These are phyloP conservation scores for Incurvaria masculella DNA, from an alignment of 2,888 invertebrate genomes.

Conservation along the genomic window DNA sequence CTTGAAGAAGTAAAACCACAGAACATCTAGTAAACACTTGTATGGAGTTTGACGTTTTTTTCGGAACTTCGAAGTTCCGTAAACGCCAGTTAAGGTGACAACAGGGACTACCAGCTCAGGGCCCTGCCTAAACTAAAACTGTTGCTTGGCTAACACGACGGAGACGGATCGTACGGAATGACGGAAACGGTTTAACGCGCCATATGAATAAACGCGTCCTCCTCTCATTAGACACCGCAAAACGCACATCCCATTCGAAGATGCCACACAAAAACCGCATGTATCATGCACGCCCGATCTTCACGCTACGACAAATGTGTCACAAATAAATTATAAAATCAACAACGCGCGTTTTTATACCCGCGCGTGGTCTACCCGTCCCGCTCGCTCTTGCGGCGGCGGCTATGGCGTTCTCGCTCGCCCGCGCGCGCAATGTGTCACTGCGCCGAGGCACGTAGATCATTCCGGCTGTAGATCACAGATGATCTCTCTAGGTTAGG, in stretches of 20 bases:
- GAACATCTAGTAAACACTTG: too few relatives aligned
- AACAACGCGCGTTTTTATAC: slow-evolving; percentile 49
- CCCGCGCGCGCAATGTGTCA: slow-evolving; percentile 13
- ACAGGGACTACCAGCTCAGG: too few relatives aligned
- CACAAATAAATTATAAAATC: slow-evolving; percentile 58
- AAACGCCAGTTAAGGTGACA: too few relatives aligned
- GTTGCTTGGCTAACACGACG: not conserved
- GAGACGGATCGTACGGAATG: not conserved
- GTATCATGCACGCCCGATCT: slow-evolving; percentile 51
- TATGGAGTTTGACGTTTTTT: too few relatives aligned
- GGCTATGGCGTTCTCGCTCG: not conserved
- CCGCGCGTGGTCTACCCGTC: slow-evolving; percentile 28
- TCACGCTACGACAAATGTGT: slow-evolving; percentile 57
- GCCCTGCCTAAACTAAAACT: too few relatives aligned
- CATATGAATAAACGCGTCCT: not conserved
- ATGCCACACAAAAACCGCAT: slow-evolving; percentile 41
- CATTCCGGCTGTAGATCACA: not conserved
- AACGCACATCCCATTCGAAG: not conserved
- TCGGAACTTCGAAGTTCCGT: too few relatives aligned
- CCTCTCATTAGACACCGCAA: not conserved
- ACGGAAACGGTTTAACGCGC: not conserved
- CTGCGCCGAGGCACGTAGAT: slow-evolving; percentile 11
- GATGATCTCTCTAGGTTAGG: not conserved
- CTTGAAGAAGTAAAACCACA: too few relatives aligned
- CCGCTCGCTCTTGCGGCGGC: slow-evolving; percentile 18